phyloP scores from a whole-genome alignment of 2,888 invertebrate genomes.

The Timema cristinae region DNA sequence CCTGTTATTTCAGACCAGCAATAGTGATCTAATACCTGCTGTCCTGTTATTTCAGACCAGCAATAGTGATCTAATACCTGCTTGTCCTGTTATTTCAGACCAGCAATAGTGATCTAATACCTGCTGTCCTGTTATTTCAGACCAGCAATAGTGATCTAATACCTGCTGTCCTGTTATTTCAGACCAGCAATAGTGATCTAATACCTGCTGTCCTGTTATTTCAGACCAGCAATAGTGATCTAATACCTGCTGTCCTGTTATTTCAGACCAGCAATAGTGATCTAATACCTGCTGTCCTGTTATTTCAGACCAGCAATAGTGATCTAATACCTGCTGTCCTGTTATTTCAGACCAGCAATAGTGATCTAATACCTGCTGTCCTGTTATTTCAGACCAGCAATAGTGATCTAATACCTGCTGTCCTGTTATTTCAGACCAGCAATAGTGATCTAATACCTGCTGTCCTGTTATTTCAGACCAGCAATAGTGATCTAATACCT shows the following conservation, averaged over 20 bases:
- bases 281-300: too few relatives aligned
- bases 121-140: too few relatives aligned
- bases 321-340: too few relatives aligned
- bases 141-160: not conserved
- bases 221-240: not conserved
- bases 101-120: not conserved
- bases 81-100: too few relatives aligned
- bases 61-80: not conserved
- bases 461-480: too few relatives aligned
- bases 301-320: not conserved
- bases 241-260: too few relatives aligned
- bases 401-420: not conserved
- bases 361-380: too few relatives aligned
- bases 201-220: too few relatives aligned
- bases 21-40: not conserved
- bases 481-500: not conserved
- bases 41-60: too few relatives aligned
- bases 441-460: not conserved
- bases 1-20: too few relatives aligned
- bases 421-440: too few relatives aligned
- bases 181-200: not conserved
- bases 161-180: too few relatives aligned
- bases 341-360: not conserved
- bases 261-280: not conserved
- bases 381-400: not conserved